Evolutionary conservation across 2,888 invertebrate genomes (phyloP), one percentile per base, ranked within the genome.

Genomic region (Emmelina monodactyla): DNA sequence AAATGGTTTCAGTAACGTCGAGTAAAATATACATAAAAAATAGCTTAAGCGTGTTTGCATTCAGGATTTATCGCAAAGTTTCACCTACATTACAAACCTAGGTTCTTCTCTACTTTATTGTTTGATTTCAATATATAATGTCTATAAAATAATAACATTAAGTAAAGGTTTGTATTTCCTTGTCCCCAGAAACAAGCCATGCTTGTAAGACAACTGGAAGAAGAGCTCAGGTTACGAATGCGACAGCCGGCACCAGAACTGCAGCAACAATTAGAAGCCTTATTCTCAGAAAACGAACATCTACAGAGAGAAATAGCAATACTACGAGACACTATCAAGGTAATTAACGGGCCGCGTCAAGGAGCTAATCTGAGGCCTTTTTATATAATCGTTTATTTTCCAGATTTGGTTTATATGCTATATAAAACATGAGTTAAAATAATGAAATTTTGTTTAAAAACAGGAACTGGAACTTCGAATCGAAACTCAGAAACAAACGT

Each of bases 401-500:
- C 19, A 19, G 9, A 19, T 19, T 6, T 19, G 19, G 19, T 6
- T 19, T 19, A 19, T 19, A 19, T 19, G 5, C 9, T 9, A 6
- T 19, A 9, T 6, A 19, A 4, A 28, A 11, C 19, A n/a, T 28
- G 28, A 28, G 28, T 4, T 14, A 30, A 14, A 19, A 19, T 30
- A 6, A 19, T 19, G 9, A n/a, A n/a, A 41, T 43, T 47, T 49
- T 44, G 22, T 33, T 44, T 49, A 40, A 31, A 42, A 81, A 38
- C 83, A 94, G 89, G 97, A 97, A 81, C 83, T 97, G 75, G 97
- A 97, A 78, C 83, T 97, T 58, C 87, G 97, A 55, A 94, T 97
- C 60, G 97, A 97, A 73, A 96, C 97, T 19, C 97, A 98, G 79
- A 97, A 97, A 75, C 97, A 97, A 81, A 98, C 97, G 31, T 83